Percentiles rank a stretch among this genome's conserved stretches.
These are phyloP conservation scores for Brassicogethes aeneus DNA, from an alignment of 2,888 invertebrate species.

Conservation along the genomic window DNA sequence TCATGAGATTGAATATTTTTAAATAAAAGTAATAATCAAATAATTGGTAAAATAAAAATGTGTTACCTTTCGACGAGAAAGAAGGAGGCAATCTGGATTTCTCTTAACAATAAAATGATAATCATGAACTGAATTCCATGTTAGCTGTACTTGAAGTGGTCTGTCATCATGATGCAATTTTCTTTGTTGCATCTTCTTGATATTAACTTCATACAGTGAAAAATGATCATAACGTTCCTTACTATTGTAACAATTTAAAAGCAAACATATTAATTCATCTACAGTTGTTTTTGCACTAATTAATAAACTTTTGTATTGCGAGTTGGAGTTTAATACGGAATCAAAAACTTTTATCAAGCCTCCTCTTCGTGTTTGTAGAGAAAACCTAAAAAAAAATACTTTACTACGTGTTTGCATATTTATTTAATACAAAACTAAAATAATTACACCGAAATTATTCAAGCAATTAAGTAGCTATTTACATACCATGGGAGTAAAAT, in stretches of 20 bases:
- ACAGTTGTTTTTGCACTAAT: slow-evolving; percentile 84
- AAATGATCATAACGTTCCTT: slow-evolving; percentile 78
- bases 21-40: too few relatives aligned
- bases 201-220: slow-evolving; percentile 74
- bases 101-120: slow-evolving; percentile 77
- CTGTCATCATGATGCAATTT: slow-evolving; percentile 82
- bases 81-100: slow-evolving; percentile 67
- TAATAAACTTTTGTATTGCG: slow-evolving; percentile 85
- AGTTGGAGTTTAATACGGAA: slow-evolving; percentile 81
- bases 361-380: slow-evolving; percentile 78
- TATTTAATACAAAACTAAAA: too few relatives aligned
- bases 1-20: too few relatives aligned
- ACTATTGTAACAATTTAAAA: slow-evolving; percentile 79
- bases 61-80: slow-evolving; percentile 42
- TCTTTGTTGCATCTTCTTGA: slow-evolving; percentile 75
- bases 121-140: slow-evolving; percentile 55
- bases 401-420: neutral
- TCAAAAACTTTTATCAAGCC: slow-evolving; percentile 91
- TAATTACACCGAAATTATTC: too few relatives aligned
- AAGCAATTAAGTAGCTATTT: too few relatives aligned
- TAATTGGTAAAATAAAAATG: too few relatives aligned
- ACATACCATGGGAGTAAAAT: too few relatives aligned
- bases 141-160: slow-evolving; percentile 71
- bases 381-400: slow-evolving; percentile 55
- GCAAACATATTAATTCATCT: slow-evolving; percentile 75